A percentile compares a stretch with the other conserved stretches of the same genome.
phyloP scores from a whole-genome alignment of 2,113 vertebrate genomes.

The Neotoma lepida region DNA sequence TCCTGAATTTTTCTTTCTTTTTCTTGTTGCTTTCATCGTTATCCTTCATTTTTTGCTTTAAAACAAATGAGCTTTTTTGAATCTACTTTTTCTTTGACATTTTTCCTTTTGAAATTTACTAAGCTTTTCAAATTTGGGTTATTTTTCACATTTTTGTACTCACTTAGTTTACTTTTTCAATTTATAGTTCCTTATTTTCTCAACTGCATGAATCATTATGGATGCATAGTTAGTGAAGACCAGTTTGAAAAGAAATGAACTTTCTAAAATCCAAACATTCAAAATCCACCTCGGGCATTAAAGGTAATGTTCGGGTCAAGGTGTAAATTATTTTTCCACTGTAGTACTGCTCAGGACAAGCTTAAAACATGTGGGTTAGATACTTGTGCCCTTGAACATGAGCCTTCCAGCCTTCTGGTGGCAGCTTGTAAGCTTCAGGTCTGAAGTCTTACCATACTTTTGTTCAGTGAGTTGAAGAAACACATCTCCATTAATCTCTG shows the following conservation, averaged over 20 bases:
- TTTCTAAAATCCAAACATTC: neutral
- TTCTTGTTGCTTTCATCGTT: neutral
- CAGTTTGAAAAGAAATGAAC: neutral
- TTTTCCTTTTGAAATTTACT: neutral
- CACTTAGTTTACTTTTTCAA: neutral
- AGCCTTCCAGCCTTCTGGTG: neutral
- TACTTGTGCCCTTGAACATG: neutral
- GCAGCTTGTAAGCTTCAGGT: neutral
- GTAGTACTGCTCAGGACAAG: neutral
- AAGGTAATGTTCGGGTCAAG: neutral
- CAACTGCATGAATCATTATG: neutral
- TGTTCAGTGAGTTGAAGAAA: neutral
- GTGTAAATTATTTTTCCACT: neutral
- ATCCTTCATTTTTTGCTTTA: conserved; percentile 9
- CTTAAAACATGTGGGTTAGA: neutral
- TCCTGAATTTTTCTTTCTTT: neutral
- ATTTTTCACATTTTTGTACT: conserved; percentile 34
- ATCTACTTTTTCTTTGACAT: neutral
- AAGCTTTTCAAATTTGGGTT: neutral
- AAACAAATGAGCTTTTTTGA: neutral
- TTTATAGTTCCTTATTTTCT: neutral
- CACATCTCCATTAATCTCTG: neutral
- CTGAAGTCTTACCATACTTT: neutral
- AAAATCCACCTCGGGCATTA: neutral
- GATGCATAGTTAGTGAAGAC: neutral